Conservation (phyloP, 2,113 vertebrate genomes). For the Lampris incognitus region DNA sequence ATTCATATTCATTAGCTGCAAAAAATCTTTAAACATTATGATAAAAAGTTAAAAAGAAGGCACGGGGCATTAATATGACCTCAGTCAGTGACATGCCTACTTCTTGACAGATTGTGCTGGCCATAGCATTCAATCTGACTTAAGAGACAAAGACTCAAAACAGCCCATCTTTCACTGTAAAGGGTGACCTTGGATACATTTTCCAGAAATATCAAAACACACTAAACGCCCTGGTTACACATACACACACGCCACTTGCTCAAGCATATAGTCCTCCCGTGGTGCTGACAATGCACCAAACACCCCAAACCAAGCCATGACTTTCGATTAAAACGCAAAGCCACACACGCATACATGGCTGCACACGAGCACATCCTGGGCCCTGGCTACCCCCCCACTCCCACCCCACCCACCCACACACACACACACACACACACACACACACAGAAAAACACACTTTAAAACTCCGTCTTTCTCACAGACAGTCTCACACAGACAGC, state of each 20-base stretch:
- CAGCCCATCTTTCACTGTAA: slow-evolving; percentile 23
- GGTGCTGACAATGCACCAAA: neutral
- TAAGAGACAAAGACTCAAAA: slow-evolving; percentile 34
- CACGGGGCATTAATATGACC: neutral
- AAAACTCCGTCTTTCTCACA: slow-evolving; percentile 48
- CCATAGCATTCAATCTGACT: slow-evolving; percentile 13
- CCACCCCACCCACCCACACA: neutral
- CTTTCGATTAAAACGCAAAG: slow-evolving; percentile 35
- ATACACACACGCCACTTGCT: slow-evolving; percentile 15
- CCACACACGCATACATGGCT: slow-evolving; percentile 16
- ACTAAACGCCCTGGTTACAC: slow-evolving; percentile 18
- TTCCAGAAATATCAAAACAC: slow-evolving; percentile 5
- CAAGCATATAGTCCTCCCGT: neutral
- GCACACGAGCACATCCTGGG: too few species aligned
- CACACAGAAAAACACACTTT: slow-evolving; percentile 22
- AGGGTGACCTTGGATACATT: slow-evolving; percentile 5
- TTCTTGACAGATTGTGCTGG: slow-evolving; percentile 27
- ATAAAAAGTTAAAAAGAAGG: neutral
- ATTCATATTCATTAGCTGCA: neutral
- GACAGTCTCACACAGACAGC: slow-evolving; percentile 65
- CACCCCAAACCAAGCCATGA: slow-evolving; percentile 23
- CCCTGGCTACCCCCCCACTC: neutral
- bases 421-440: slow-evolving; percentile 20
- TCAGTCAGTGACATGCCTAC: slow-evolving; percentile 7
- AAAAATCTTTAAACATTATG: slow-evolving; percentile 1